These are phyloP conservation scores for Archegozetes longisetosus DNA, from an alignment of 1,140 invertebrate species.

Conservation along the genomic window DNA sequence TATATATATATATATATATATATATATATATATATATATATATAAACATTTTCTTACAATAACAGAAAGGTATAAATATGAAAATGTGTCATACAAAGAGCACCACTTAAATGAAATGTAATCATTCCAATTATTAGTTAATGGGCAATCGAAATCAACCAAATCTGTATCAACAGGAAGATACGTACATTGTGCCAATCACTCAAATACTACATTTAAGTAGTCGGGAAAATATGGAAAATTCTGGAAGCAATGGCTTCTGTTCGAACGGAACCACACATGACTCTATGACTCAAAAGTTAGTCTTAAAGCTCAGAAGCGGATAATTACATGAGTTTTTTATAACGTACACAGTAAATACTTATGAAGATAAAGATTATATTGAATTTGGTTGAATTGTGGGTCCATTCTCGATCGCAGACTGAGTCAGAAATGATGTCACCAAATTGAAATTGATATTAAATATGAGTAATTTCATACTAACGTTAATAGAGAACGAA, in stretches of 20 bases:
- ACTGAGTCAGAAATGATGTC: background rate
- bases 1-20: too few relatives aligned
- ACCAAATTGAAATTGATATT: slow-evolving; percentile 23
- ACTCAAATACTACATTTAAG: background rate
- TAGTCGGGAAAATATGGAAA: slow-evolving; percentile 1
- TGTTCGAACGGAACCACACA: background rate
- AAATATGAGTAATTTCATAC: slow-evolving; percentile 34
- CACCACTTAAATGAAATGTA: slow-evolving; percentile 24
- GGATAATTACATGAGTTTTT: slow-evolving; percentile 59
- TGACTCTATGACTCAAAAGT: slow-evolving; percentile 13
- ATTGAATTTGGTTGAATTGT: slow-evolving; percentile 84
- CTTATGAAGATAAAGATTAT: slow-evolving; percentile 44
- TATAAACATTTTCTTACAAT: too few relatives aligned
- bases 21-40: too few relatives aligned
- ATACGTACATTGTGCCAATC: background rate
- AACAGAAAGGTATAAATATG: too few relatives aligned
- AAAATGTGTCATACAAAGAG: slow-evolving; percentile 25
- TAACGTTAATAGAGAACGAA: slow-evolving; percentile 40
- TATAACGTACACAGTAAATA: slow-evolving; percentile 58
- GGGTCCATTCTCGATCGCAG: slow-evolving; percentile 63
- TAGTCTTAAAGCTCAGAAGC: slow-evolving; percentile 28
- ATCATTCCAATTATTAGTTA: background rate
- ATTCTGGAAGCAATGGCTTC: slow-evolving; percentile 37
- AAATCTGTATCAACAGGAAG: background rate
- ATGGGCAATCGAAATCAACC: background rate